Evolutionary conservation across 2,113 vertebrate species (phyloP), one percentile per base, ranked within the genome.

Genomic region (Heloderma charlesbogerti): DNA sequence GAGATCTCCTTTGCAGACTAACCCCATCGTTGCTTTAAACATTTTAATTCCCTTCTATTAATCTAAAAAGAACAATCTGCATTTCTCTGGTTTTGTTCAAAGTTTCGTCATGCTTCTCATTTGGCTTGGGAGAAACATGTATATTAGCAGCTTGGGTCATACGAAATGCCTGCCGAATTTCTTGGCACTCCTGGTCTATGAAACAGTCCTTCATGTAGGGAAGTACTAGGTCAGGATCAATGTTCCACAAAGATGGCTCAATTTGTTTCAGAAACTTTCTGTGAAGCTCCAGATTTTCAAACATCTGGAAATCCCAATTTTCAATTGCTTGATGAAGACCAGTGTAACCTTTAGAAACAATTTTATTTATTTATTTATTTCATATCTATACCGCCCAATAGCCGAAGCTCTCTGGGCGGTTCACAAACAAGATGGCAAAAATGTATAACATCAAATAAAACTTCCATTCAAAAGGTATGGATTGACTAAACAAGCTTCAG

Each of bases 301-400:
- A 82, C 75, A 90, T 94, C 80, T 86, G 15, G 84, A 97, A 97
- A 93, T 97, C 86, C 94, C 95, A 96, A 51, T 2, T 94, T 93
- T 93, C 87, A 84, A 96, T 94, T 88, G 97, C 96, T 91, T 95
- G 90, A 91, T 54, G 54, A 91, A 97, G 96, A 86, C 96, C 97
- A 60, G n/a, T 94, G 86, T 97, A 97, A 84, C 93, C 96, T 97
- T 54, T 79, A 60, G 89, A 92, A 89, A 31, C n/a, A n/a, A n/a
- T n/a, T n/a, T n/a, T n/a, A n/a, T n/a, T n/a, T n/a, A n/a, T n/a
- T n/a, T n/a, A n/a, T n/a, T n/a, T n/a, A n/a, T n/a, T n/a, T n/a
- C n/a, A n/a, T n/a, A n/a, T n/a, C n/a, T n/a, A n/a, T n/a, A n/a
- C n/a, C n/a, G n/a, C n/a, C n/a, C n/a, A n/a, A n/a, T n/a, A n/a